Evolutionary conservation across 2,797 vertebrate genomes (phyloP), one percentile per base, ranked within the genome.

Genomic region (Merluccius polli): DNA sequence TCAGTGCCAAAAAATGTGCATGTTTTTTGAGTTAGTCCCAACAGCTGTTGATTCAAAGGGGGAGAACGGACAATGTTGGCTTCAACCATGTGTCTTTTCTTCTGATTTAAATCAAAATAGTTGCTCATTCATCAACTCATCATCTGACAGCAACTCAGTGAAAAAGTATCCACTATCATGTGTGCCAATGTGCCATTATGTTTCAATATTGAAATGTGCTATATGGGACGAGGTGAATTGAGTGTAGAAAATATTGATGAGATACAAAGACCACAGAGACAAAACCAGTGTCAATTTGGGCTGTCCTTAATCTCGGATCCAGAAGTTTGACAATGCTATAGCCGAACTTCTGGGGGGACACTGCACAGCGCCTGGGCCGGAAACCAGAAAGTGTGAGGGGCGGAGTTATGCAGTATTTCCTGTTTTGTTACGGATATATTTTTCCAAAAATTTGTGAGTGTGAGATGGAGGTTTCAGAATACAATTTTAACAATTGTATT

Each of bases 31-130:
- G 86, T 89, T 89, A 90, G 91, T 91, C 88, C 78, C 84, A 87
- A 87, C 91, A 92, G 92, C 90, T 93, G 91, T 91, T 92, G 90
- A 93, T 92, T 93, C 88, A 93, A 92, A 93, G 85, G 86, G 87
- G 87, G 75, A 36, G 80, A 87, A 87, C 89, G 87, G 90, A 91
- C 90, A 90, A 87, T 87, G 87, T 82, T 87, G 90, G 87, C 89
- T 90, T 81, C 84, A 81, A 86, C 89, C 91, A 93, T 93, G 90
- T 92, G 90, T 89, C 27, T 13, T 30, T 67, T 18, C 12, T 30
- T 30, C 65, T 67, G 89, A 90, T 80, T 87, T 84, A 89, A 90
- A 92, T 90, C 90, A 88, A 92, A 91, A 89, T 82, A 88, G 87
- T 89, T 81, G 86, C 91, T 89, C 79, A 84, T 88, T 92, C 90